These are phyloP conservation scores for Calyptomena viridis DNA, from an alignment of 2,113 vertebrate genomes.

Conservation along the genomic window DNA sequence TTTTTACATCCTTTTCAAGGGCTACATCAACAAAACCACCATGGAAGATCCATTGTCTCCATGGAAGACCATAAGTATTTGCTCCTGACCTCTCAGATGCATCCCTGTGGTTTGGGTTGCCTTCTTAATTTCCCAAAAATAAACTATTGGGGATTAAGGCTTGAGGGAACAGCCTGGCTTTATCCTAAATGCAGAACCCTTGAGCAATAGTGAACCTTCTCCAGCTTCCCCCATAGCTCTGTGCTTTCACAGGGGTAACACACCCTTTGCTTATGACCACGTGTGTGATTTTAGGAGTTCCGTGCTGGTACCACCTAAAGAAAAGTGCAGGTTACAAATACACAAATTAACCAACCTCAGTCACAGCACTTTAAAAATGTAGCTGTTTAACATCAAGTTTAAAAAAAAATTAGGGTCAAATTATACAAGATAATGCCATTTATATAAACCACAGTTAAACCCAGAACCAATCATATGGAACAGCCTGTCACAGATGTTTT, in stretches of 20 bases:
- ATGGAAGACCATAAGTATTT: not conserved
- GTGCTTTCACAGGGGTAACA: not conserved
- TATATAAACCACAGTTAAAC: not conserved
- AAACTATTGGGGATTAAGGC: not conserved
- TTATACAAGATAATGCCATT: not conserved
- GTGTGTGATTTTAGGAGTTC: not conserved
- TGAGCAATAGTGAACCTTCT: not conserved
- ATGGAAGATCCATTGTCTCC: fast-evolving
- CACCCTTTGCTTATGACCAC: fast-evolving
- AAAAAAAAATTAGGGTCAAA: not conserved
- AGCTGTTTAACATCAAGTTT: not conserved
- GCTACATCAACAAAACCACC: not conserved
- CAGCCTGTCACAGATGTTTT: not conserved
- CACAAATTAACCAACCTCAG: not conserved
- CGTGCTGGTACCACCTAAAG: not conserved
- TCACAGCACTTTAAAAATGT: not conserved
- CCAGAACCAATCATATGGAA: not conserved
- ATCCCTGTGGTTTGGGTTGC: not conserved
- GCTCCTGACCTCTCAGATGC: not conserved
- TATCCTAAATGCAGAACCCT: not conserved
- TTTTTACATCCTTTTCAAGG: not conserved
- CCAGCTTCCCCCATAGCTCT: not conserved
- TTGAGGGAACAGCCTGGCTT: not conserved
- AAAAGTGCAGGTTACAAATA: not conserved
- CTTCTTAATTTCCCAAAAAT: not conserved